Percentiles rank a stretch among this genome's conserved stretches.
phyloP scores from a whole-genome alignment of 2,888 invertebrate species.

The Drosophila eohydei region DNA sequence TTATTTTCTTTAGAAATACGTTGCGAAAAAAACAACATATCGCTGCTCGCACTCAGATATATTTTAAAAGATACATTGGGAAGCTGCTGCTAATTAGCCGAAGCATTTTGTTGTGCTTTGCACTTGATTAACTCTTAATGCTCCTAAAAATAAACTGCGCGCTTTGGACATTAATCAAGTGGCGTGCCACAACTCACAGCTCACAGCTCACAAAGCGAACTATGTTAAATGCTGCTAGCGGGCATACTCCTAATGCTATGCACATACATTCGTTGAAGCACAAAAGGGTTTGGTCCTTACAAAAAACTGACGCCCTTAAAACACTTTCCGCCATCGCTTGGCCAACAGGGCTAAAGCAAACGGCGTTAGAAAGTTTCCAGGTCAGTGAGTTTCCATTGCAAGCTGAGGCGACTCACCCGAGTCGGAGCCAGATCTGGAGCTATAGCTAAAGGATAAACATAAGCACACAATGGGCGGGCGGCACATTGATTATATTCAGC shows the following conservation, averaged over 20 bases:
- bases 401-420: constrained; percentile 32
- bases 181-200: constrained; percentile 15
- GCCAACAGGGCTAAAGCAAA: constrained; percentile 18
- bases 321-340: constrained; percentile 36
- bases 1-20: constrained; percentile 10
- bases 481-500: constrained; percentile 76
- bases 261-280: constrained; percentile 37
- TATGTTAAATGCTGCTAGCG: constrained; percentile 13
- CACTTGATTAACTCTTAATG: constrained; percentile 67
- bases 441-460: constrained; percentile 60
- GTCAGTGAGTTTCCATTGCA: constrained; percentile 68
- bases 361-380: constrained; percentile 70
- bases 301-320: constrained; percentile 35
- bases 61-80: constrained; percentile 14
- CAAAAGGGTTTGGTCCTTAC: constrained; percentile 31
- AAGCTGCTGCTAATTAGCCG: constrained; percentile 58
- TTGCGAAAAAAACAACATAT: constrained; percentile 2
- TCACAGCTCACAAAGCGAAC: constrained; percentile 5
- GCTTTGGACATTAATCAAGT: constrained; percentile 54
- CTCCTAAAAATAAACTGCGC: constrained; percentile 60
- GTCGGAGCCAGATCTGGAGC: neutral
- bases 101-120: constrained; percentile 66
- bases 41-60: neutral
- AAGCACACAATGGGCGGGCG: constrained; percentile 61
- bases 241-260: constrained; percentile 51